Percentiles rank a stretch among this genome's conserved stretches.
These are phyloP conservation scores for Apogon hyalosoma DNA, from an alignment of 2,797 vertebrate species.

Conservation along the genomic window DNA sequence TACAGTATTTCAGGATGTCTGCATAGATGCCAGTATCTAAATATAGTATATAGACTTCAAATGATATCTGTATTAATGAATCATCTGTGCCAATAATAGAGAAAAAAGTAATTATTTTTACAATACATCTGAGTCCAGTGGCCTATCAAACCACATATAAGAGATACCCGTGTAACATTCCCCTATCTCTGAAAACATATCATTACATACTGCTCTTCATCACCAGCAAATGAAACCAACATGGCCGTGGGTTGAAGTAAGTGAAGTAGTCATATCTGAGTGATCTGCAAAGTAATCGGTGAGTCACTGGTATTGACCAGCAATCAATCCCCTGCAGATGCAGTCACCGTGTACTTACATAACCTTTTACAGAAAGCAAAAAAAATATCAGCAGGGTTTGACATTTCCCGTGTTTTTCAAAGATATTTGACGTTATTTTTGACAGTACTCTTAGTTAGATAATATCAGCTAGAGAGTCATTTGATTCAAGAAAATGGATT, in stretches of 20 bases:
- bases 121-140: conserved; percentile 4
- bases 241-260: conserved; percentile 34
- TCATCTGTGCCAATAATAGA: conserved; percentile 45
- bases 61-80: conserved; percentile 39
- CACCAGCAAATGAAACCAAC: conserved; percentile 1
- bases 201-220: not conserved
- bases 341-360: conserved; percentile 39
- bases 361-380: conserved; percentile 35
- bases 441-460: conserved; percentile 26
- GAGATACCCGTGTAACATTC: not conserved
- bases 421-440: conserved; percentile 33
- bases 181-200: conserved; percentile 6
- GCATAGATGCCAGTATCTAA: conserved; percentile 26
- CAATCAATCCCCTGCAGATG: conserved; percentile 55
- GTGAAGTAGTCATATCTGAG: conserved; percentile 38
- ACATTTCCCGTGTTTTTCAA: conserved; percentile 41
- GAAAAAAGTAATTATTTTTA: conserved; percentile 26
- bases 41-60: conserved; percentile 35
- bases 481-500: conserved; percentile 44
- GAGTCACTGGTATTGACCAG: conserved; percentile 65
- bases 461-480: conserved; percentile 26
- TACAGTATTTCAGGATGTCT: conserved; percentile 41
- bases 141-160: conserved; percentile 24
- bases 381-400: not conserved
- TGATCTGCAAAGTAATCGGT: conserved; percentile 43